Conservation (phyloP, 2,797 vertebrate species). For the Xenopus petersii region DNA sequence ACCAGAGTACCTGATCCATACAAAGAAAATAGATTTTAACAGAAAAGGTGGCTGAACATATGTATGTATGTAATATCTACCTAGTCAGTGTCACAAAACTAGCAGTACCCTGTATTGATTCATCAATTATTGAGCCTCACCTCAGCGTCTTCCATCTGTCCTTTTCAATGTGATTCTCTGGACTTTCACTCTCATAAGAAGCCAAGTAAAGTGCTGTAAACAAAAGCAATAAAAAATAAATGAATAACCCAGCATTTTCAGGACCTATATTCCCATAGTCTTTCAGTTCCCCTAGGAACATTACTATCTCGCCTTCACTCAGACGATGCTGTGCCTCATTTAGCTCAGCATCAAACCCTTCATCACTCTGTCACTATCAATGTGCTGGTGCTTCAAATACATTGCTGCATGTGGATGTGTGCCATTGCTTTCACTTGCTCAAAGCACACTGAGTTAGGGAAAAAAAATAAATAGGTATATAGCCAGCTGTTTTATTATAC, state of each 20-base stretch:
- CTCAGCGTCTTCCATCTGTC: conserved; percentile 95
- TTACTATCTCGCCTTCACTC: background rate
- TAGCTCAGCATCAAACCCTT: conserved; percentile 29
- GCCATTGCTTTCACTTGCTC: background rate
- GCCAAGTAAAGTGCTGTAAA: conserved; percentile 85
- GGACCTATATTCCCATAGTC: background rate
- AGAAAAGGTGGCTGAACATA: background rate
- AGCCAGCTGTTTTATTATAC: no score
- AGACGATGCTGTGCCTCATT: background rate
- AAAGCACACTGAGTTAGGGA: no score
- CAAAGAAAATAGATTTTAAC: no score
- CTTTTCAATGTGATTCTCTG: conserved; percentile 91
- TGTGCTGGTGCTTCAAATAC: background rate
- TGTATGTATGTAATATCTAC: background rate
- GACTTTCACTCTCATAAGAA: conserved; percentile 90
- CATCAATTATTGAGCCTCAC: conserved; percentile 62
- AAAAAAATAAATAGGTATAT: no score
- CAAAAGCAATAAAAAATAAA: conserved; percentile 38
- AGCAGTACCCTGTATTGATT: no score
- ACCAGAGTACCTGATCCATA: no score
- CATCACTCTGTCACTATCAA: conserved; percentile 5
- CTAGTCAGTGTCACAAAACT: no score
- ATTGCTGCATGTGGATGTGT: conserved; percentile 1
- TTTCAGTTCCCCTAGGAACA: background rate
- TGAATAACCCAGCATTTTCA: conserved; percentile 29